Evolutionary conservation across 2,888 invertebrate genomes (phyloP).

Genomic region (Microplitis deprimator): DNA sequence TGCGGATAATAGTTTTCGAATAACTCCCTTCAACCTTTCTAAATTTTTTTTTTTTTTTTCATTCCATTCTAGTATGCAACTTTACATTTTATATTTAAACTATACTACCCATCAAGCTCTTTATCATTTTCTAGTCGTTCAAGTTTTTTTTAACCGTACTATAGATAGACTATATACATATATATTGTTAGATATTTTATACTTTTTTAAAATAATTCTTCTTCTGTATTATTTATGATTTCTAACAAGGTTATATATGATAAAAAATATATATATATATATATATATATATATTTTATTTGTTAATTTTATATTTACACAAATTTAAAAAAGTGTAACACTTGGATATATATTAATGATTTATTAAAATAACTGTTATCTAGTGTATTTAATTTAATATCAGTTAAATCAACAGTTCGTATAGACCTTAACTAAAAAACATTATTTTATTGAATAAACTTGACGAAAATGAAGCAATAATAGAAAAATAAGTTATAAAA

Average conservation of each 20-base stretch:
- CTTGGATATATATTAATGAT: slow-evolving; percentile 1
- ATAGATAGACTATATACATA: not conserved
- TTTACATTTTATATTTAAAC: not conserved
- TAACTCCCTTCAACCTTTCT: slow-evolving; percentile 19
- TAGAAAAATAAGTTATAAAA: not conserved
- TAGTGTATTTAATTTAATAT: not conserved
- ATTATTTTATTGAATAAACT: not conserved
- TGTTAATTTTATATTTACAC: not conserved
- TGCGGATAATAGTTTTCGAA: not conserved
- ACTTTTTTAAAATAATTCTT: not conserved
- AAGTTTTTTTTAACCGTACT: not conserved
- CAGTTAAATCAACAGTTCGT: not conserved
- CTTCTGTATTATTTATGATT: not conserved
- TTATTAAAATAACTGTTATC: not conserved
- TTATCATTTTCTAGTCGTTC: not conserved
- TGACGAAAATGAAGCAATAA: not conserved
- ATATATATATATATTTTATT: not conserved
- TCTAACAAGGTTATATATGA: not conserved
- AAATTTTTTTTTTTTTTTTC: slow-evolving; percentile 30
- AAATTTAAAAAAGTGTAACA: not conserved
- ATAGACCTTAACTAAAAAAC: not conserved
- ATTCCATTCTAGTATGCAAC: slow-evolving; percentile 18
- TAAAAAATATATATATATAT: not conserved
- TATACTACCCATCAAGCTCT: not conserved
- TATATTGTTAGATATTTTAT: not conserved